These are phyloP conservation scores for Andricus quercusramuli DNA, from an alignment of 2,888 invertebrate genomes.

Conservation along the genomic window DNA sequence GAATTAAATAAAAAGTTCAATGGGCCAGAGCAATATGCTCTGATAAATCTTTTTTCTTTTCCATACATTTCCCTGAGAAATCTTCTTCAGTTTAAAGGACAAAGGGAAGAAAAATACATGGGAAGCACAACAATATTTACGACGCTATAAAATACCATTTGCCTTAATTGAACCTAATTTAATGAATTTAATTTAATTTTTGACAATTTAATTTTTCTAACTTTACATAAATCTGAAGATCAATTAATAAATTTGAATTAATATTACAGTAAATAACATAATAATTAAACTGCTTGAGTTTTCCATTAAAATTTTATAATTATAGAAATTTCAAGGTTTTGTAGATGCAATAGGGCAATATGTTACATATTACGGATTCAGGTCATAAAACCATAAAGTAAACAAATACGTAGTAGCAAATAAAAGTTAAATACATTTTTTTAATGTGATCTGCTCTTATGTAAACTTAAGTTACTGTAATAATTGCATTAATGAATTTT, in stretches of 20 bases:
- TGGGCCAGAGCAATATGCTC: too few relatives aligned
- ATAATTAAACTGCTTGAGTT: constrained; percentile 15
- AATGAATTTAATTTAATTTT: too few relatives aligned
- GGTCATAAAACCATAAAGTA: neutral
- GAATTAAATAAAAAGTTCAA: too few relatives aligned
- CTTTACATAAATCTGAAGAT: neutral
- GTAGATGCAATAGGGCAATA: neutral
- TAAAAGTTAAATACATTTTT: neutral
- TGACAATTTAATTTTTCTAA: neutral
- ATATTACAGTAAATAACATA: neutral
- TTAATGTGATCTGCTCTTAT: neutral
- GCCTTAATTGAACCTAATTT: too few relatives aligned
- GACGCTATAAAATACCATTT: too few relatives aligned
- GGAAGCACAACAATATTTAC: too few relatives aligned
- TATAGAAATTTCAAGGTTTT: neutral
- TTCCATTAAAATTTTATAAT: constrained; percentile 8
- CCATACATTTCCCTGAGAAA: too few relatives aligned
- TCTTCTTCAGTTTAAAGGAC: too few relatives aligned
- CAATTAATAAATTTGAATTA: neutral
- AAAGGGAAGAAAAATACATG: too few relatives aligned
- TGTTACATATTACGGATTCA: neutral
- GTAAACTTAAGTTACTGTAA: neutral
- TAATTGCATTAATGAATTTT: neutral
- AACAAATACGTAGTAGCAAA: neutral
- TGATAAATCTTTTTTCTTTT: too few relatives aligned